Conservation (phyloP, 2,888 invertebrate species). For the Cryptophagus acutangulus region DNA sequence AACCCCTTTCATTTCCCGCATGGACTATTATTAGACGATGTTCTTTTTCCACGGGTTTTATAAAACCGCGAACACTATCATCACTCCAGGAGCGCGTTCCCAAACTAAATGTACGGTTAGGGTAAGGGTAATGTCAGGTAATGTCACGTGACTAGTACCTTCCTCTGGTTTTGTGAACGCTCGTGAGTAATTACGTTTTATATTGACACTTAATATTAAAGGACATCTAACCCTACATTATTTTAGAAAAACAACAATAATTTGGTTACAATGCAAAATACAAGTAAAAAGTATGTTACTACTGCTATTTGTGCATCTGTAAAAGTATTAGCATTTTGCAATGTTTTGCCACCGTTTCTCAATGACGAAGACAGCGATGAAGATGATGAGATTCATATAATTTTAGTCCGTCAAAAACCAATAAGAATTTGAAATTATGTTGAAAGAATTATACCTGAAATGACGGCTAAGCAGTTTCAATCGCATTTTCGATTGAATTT, state of each 20-base stretch:
- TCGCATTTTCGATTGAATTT: conserved; percentile 7
- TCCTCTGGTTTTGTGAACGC: conserved; percentile 1
- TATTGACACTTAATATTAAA: too few species aligned
- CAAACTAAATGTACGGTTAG: not conserved
- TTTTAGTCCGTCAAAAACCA: not conserved
- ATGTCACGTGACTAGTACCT: not conserved
- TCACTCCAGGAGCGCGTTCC: conserved; percentile 16
- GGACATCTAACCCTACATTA: too few species aligned
- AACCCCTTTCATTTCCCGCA: too few species aligned
- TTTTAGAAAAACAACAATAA: too few species aligned
- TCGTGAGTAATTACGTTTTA: conserved; percentile 1
- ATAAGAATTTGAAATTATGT: not conserved
- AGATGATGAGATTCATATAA: not conserved
- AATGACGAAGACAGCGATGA: not conserved
- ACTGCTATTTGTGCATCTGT: not conserved
- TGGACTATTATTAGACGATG: too few species aligned
- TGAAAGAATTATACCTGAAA: not conserved
- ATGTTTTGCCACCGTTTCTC: not conserved
- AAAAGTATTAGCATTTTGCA: not conserved
- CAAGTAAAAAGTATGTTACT: not conserved
- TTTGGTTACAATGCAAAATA: not conserved
- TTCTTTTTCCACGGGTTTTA: too few species aligned
- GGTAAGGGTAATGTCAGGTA: conserved; percentile 1
- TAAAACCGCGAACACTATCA: too few species aligned
- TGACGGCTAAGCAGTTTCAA: conserved; percentile 6